Conservation (phyloP, 2,888 invertebrate genomes). For the Erebia palarica region DNA sequence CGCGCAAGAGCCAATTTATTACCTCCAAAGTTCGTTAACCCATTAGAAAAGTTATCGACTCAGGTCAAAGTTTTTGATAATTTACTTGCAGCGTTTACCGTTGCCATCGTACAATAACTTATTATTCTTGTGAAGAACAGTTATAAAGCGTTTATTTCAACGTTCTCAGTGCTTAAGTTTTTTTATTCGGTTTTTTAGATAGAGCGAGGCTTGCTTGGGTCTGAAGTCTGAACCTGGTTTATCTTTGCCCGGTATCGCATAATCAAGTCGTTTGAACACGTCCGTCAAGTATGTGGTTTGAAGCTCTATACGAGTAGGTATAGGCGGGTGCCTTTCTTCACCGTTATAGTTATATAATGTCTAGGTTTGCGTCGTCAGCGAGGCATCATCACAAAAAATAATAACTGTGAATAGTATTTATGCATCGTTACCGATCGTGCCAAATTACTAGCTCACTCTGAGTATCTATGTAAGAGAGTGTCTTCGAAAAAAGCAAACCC, state of each 20-base stretch:
- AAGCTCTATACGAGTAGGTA: constrained; percentile 27
- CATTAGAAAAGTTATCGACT: neutral
- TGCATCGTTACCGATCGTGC: neutral
- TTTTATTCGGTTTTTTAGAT: constrained; percentile 10
- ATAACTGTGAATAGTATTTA: neutral
- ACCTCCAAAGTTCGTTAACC: constrained; percentile 4
- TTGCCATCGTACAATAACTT: constrained; percentile 5
- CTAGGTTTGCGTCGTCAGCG: constrained; percentile 31
- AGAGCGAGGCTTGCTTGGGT: constrained; percentile 24
- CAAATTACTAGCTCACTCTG: neutral
- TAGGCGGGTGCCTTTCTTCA: constrained; percentile 33
- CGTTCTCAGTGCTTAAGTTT: constrained; percentile 4
- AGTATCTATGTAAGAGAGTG: neutral
- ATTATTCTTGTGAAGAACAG: constrained; percentile 10
- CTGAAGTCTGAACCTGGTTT: constrained; percentile 31
- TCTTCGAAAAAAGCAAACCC: neutral
- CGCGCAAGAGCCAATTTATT: neutral
- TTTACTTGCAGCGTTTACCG: neutral
- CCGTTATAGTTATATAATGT: constrained; percentile 37
- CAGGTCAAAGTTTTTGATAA: neutral
- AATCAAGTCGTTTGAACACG: constrained; percentile 41
- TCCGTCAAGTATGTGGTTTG: constrained; percentile 32
- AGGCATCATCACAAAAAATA: constrained; percentile 17
- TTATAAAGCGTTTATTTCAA: neutral
- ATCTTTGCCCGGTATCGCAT: constrained; percentile 37